Conservation (phyloP, 2,797 vertebrate species). For the Brachymystax lenok region DNA sequence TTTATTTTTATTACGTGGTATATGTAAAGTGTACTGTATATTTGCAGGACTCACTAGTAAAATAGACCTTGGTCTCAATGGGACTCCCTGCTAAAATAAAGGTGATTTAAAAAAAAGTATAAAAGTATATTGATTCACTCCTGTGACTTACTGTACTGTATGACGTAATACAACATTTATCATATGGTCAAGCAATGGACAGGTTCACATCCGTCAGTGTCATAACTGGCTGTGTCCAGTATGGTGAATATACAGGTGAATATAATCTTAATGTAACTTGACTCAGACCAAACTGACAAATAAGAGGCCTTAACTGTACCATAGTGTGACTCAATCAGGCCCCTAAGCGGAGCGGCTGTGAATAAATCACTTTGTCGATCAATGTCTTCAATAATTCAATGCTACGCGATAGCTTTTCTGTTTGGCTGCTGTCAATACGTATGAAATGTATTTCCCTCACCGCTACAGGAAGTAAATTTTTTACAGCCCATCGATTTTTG, state of each 20-base stretch:
- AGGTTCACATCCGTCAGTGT: not conserved
- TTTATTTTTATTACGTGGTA: too few relatives aligned
- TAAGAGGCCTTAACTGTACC: conserved; percentile 63
- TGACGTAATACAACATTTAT: too few relatives aligned
- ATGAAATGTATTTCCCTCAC: conserved; percentile 78
- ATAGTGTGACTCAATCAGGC: conserved; percentile 67
- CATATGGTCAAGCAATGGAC: too few relatives aligned
- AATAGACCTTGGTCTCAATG: too few relatives aligned
- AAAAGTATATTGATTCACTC: too few relatives aligned
- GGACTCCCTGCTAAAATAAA: too few relatives aligned
- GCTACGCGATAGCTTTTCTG: conserved; percentile 81
- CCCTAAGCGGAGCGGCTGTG: conserved; percentile 61
- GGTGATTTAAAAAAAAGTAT: too few relatives aligned
- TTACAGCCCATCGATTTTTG: conserved; percentile 82
- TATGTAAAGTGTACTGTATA: too few relatives aligned
- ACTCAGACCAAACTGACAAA: conserved; percentile 67
- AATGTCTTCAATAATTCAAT: conserved; percentile 88
- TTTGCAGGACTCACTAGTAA: too few relatives aligned
- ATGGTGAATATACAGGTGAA: not conserved
- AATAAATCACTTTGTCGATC: conserved; percentile 83
- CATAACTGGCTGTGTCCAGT: not conserved
- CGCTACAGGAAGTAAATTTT: conserved; percentile 86
- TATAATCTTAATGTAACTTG: conserved; percentile 35
- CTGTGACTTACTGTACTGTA: too few relatives aligned
- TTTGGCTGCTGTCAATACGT: conserved; percentile 78